Evolutionary conservation across 2,888 invertebrate genomes (phyloP), one percentile per base, ranked within the genome.

Genomic region (Lasioglossum vierecki): DNA sequence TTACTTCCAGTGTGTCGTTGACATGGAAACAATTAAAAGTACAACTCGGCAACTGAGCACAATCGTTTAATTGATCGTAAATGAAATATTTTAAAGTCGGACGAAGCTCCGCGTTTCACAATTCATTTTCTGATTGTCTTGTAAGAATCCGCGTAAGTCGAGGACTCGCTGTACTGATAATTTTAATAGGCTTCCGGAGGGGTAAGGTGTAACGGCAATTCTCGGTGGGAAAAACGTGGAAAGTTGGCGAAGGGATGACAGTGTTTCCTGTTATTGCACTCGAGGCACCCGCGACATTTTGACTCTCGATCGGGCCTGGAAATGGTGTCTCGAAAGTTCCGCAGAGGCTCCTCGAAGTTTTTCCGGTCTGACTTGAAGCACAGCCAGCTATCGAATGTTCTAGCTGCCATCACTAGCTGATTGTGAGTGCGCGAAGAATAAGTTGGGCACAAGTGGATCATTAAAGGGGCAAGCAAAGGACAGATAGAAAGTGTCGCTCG

Each of bases 391-490:
- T 76, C 75, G 79, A 75, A 79, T 66, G 72, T 76, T 73, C 70
- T 41, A 49, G 68, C 35, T 9, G 30, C 74, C 60, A 77, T 78
- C 44, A 39, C 49, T 46, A 4, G 60, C 77, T 73, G 83, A 83
- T 77, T 74, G 82, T 76, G 41, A 79, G 73, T 35, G 46, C 66
- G n/a, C 71, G 74, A 80, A 74, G 80, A 85, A 76, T 73, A 70
- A 80, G 79, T 73, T 57, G 11, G 44, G 35, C 41, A 49, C 63
- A 63, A 85, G 85, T 84, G 84, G 80, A 84, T 80, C 85, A 85
- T 85, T 85, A 85, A 84, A 84, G 85, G 71, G 66, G 75, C 77
- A 76, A 76, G 68, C 60, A 63, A 84, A 78, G 77, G 85, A 71
- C 79, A 85, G 85, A 76, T 75, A 30, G 71, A 13, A 84, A 80